Evolutionary conservation across 2,888 invertebrate species (phyloP).

Genomic region (Heteromyza rotundicornis): DNA sequence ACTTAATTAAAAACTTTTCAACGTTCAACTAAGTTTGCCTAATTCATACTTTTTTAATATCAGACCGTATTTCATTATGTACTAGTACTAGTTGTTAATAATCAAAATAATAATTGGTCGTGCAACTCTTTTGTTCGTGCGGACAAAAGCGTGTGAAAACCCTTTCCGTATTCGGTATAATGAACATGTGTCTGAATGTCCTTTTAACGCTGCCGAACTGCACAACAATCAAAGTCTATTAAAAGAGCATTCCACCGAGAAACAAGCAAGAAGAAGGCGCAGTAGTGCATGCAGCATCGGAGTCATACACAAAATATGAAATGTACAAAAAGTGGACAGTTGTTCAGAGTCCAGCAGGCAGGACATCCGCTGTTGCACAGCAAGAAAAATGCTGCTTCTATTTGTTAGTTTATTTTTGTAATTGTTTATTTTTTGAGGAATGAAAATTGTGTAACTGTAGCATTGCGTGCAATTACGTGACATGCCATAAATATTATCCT

Average conservation of each 20-base stretch:
- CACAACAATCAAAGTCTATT: neutral
- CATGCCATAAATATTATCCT: conserved; percentile 53
- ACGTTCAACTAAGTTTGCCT: too few relatives aligned
- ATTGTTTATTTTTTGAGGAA: neutral
- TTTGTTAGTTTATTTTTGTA: neutral
- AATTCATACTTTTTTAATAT: too few relatives aligned
- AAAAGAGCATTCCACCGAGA: neutral
- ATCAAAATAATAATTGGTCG: too few relatives aligned
- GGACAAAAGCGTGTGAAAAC: too few relatives aligned
- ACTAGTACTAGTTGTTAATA: too few relatives aligned
- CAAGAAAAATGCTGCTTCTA: neutral
- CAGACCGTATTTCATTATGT: too few relatives aligned
- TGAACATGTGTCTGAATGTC: neutral
- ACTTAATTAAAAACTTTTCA: too few relatives aligned
- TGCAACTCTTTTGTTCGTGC: too few relatives aligned
- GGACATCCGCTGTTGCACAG: conserved; percentile 9
- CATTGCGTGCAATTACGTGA: conserved; percentile 55
- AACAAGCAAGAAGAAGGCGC: too few relatives aligned
- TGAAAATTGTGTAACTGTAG: conserved; percentile 20
- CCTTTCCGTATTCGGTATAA: too few relatives aligned
- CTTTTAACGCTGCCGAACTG: neutral
- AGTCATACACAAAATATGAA: too few relatives aligned
- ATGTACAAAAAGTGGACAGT: conserved; percentile 1
- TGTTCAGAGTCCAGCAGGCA: conserved; percentile 1
- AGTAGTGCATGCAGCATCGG: too few relatives aligned